A percentile compares a stretch with the other conserved stretches of the same genome.
Evolutionary conservation across 2,888 invertebrate genomes (phyloP).

Genomic region (Lasioglossum morio): DNA sequence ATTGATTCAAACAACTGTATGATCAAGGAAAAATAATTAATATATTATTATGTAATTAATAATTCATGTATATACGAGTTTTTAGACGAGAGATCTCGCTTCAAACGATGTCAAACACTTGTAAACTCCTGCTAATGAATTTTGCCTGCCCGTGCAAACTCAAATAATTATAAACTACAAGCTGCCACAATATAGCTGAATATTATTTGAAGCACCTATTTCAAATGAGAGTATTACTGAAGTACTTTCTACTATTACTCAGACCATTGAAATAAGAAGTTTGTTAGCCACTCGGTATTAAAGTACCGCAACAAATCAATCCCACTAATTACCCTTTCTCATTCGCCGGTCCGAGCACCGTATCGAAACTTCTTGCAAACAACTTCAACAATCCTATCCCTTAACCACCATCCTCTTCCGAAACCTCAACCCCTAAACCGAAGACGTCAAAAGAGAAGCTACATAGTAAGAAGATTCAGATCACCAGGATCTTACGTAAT

Average conservation of each 20-base stretch:
- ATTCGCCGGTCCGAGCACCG: neutral
- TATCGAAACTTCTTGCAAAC: neutral
- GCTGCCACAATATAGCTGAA: neutral
- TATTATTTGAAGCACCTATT: neutral
- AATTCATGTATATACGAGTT: neutral
- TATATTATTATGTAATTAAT: no score
- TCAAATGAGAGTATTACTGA: neutral
- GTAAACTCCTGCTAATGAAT: neutral
- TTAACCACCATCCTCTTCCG: neutral
- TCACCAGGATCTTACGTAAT: slow-evolving; percentile 20
- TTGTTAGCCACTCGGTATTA: neutral
- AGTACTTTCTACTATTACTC: neutral
- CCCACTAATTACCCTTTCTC: neutral
- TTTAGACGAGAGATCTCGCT: no score
- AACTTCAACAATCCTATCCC: neutral
- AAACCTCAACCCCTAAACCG: neutral
- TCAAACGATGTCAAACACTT: neutral
- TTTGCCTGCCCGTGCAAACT: neutral
- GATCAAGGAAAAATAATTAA: neutral
- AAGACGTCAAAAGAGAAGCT: slow-evolving; percentile 1
- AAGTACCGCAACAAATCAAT: neutral
- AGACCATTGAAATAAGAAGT: neutral
- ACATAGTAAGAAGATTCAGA: neutral
- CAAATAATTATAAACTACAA: neutral
- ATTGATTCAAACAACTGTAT: no score